Base-by-base conservation (phyloP, 2,888 invertebrate genomes). In the Polymixis lichenea region DNA sequence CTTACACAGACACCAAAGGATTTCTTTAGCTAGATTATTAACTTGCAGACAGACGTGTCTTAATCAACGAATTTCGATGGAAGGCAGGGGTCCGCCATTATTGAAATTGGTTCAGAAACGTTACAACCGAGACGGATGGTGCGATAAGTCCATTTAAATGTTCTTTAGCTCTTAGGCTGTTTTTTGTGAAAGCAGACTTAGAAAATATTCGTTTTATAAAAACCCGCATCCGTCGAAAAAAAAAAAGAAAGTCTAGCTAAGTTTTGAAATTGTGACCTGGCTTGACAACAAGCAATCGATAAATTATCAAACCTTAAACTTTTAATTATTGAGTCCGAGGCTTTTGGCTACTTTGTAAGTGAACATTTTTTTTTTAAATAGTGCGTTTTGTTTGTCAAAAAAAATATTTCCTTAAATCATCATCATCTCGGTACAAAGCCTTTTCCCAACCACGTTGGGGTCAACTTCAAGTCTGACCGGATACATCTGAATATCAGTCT, bases 11-110 rank as follows among this genome's bases (percentile, higher is more conserved):
- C 13, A 66, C 62, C 8, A 66, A 79, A 80, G 75, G 56, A 77
- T 77, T 78, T 81, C 81, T 84, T 78, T 80, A 78, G 64, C 64
- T 72, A 77, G 56, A 82, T 84, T 80, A 74, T 78, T 79, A 81
- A 77, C 70, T 74, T 74, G 78, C 72, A 82, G 85, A 81, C 80
- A 82, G 85, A 81, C 82, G 78, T 81, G 84, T 85, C 84, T 86
- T 87, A 89, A 89, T 90, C 89, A 88, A 86, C 69, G 67, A 72
- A 82, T 85, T 77, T 79, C 76, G 82, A 84, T 82, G 75, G 82
- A 73, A 80, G 75, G 49, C 84, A 68, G 78, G 72, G 81, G 56
- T 71, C 72, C 74, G 73, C 87, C 87, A 86, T 89, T 89, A 88
- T 87, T 83, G 85, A 83, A 83, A 91, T 89, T 90, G 87, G 83